Conservation (phyloP, 2,797 vertebrate species). For the Caiman crocodilus region DNA sequence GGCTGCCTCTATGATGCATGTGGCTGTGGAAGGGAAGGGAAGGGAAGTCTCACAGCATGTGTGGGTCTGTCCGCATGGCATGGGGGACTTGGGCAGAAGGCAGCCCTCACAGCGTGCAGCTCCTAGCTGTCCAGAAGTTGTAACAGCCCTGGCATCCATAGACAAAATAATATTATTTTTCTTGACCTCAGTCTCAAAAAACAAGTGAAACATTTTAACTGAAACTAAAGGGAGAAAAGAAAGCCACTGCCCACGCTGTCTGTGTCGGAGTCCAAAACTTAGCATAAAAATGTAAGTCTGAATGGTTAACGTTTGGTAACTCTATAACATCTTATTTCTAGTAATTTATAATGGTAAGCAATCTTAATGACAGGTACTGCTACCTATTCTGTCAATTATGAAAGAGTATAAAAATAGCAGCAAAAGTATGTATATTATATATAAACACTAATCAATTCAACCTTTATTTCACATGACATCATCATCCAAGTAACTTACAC, state of each 20-base stretch:
- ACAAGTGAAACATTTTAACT: background rate
- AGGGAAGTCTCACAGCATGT: too few relatives aligned
- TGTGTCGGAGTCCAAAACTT: background rate
- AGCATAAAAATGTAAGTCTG: background rate
- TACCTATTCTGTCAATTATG: background rate
- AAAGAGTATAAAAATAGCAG: background rate
- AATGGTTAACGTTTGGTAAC: background rate
- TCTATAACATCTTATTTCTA: background rate
- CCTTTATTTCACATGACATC: background rate
- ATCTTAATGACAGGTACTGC: background rate
- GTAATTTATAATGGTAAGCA: background rate
- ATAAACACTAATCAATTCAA: fast-evolving
- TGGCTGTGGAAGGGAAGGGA: too few relatives aligned
- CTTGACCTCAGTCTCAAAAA: background rate
- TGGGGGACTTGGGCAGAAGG: too few relatives aligned
- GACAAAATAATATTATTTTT: background rate
- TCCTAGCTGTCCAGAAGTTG: too few relatives aligned
- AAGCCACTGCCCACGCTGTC: background rate
- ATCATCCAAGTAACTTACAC: background rate
- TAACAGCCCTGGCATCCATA: too few relatives aligned
- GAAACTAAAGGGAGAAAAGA: background rate
- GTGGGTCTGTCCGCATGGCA: too few relatives aligned
- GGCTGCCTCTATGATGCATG: too few relatives aligned
- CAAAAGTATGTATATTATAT: background rate
- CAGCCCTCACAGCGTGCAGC: too few relatives aligned